These are phyloP conservation scores for Cricetomys ansorgei DNA, from an alignment of 2,113 vertebrate genomes.

Conservation along the genomic window DNA sequence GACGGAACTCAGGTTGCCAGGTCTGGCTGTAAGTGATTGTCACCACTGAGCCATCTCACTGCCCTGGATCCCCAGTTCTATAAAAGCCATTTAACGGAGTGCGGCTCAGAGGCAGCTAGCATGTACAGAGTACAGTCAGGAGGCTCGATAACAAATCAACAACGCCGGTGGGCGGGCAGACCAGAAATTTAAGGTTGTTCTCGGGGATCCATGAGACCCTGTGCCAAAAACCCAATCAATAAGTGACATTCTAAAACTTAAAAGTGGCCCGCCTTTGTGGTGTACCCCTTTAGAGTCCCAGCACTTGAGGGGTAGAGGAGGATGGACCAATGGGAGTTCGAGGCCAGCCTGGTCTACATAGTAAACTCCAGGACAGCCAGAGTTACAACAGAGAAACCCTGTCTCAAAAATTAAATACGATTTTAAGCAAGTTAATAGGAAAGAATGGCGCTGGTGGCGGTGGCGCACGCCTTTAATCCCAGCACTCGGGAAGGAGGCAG, in stretches of 20 bases:
- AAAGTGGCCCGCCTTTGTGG: not conserved
- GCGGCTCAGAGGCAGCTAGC: not conserved
- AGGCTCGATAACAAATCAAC: not conserved
- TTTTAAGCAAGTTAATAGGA: not conserved
- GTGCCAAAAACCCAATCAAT: not conserved
- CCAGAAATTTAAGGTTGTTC: not conserved
- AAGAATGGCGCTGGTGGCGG: too few relatives aligned
- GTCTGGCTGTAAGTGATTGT: not conserved
- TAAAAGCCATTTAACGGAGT: not conserved
- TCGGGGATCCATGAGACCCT: not conserved
- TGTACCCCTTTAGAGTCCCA: not conserved
- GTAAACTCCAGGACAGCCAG: not conserved
- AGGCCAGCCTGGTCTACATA: too few relatives aligned
- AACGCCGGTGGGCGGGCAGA: not conserved
- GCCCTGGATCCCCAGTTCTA: not conserved
- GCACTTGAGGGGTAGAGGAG: not conserved
- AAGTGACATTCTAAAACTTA: not conserved
- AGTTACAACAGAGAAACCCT: not conserved
- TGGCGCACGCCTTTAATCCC: too few relatives aligned
- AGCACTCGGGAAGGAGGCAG: too few relatives aligned
- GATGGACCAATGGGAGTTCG: not conserved
- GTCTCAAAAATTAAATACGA: not conserved
- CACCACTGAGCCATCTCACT: not conserved
- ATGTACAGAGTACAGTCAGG: not conserved
- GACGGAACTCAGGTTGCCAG: not conserved